Conservation (phyloP, 2,797 vertebrate genomes). For the Mionectes olivaceus region DNA sequence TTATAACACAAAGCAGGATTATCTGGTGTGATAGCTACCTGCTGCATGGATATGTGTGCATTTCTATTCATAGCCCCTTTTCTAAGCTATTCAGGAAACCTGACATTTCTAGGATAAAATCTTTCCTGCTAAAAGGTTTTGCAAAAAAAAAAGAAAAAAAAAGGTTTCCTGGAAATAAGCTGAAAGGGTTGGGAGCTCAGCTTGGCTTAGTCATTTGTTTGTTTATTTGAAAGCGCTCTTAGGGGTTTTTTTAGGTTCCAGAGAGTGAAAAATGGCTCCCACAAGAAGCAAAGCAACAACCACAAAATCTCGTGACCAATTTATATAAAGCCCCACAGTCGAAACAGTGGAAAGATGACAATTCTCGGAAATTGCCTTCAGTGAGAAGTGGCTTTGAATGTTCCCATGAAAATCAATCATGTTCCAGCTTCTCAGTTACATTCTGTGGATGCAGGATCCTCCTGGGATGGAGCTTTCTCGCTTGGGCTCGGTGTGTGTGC, state of each 20-base stretch:
- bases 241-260: background rate
- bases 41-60: background rate
- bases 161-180: background rate
- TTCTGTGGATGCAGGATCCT: background rate
- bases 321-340: background rate
- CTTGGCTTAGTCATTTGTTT: background rate
- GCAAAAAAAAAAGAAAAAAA: background rate
- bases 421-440: background rate
- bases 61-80: background rate
- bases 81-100: background rate
- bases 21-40: background rate
- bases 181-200: background rate
- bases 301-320: background rate
- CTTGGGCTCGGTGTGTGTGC: background rate
- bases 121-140: background rate
- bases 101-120: background rate
- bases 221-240: conserved; percentile 9
- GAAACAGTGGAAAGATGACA: conserved; percentile 35
- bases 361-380: conserved; percentile 50
- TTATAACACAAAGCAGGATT: background rate
- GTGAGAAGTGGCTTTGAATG: conserved; percentile 46
- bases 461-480: background rate
- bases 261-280: conserved; percentile 27
- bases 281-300: conserved; percentile 16
- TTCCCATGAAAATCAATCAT: conserved; percentile 65